A percentile compares a stretch with the other conserved stretches of the same genome.
Evolutionary conservation across 2,113 vertebrate species (phyloP).

Genomic region (Mugil cephalus): DNA sequence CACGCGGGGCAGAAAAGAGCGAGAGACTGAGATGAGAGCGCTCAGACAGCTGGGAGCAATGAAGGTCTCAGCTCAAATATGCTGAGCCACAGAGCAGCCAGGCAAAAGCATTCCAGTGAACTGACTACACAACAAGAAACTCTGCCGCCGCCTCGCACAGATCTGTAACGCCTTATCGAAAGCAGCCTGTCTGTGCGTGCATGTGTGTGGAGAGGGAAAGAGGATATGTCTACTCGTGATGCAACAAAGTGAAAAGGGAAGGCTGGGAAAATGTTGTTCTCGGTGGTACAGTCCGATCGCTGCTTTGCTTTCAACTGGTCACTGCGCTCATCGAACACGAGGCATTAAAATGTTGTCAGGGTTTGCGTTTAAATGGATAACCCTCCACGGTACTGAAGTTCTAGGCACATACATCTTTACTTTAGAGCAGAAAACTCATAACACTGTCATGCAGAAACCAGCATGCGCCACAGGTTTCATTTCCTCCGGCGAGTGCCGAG

Average conservation of each 20-base stretch:
- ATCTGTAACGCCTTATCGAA: constrained; percentile 43
- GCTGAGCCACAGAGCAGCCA: constrained; percentile 74
- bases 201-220: constrained; percentile 23
- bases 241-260: constrained; percentile 47
- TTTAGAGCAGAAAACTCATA: background rate
- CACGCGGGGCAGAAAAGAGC: constrained; percentile 24
- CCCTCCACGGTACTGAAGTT: background rate
- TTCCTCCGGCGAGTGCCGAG: background rate
- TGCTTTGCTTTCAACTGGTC: constrained; percentile 19
- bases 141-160: constrained; percentile 57
- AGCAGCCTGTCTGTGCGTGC: constrained; percentile 28
- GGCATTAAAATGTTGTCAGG: background rate
- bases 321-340: background rate
- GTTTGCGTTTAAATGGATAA: background rate
- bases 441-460: background rate
- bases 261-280: constrained; percentile 21
- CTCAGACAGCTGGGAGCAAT: constrained; percentile 80
- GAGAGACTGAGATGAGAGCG: constrained; percentile 50
- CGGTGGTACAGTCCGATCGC: background rate
- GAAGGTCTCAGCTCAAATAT: constrained; percentile 74
- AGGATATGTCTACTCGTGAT: constrained; percentile 52
- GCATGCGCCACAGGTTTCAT: background rate
- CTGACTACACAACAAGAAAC: constrained; percentile 70
- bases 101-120: constrained; percentile 75
- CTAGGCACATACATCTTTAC: too few relatives aligned